Percentiles rank a stretch among this genome's conserved stretches.
Conservation (phyloP, 2,797 vertebrate genomes). For the Sebastes minor region DNA sequence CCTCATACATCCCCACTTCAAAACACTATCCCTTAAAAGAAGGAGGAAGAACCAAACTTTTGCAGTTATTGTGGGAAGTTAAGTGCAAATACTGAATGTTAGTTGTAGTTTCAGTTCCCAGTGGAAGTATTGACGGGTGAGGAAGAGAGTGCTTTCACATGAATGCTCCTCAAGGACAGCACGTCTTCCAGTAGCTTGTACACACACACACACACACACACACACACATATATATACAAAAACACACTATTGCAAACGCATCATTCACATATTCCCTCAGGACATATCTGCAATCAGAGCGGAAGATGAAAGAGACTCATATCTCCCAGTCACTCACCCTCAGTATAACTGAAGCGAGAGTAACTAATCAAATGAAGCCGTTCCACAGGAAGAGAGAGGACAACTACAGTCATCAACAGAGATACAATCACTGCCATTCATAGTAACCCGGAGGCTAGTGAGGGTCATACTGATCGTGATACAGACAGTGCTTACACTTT, state of each 20-base stretch:
- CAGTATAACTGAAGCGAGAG: conserved; percentile 38
- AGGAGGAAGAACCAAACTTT: neutral
- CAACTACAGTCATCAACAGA: conserved; percentile 40
- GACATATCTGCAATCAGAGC: conserved; percentile 67
- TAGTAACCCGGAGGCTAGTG: conserved; percentile 7
- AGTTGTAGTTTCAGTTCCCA: neutral
- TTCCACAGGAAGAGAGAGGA: conserved; percentile 46
- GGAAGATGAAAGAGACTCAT: conserved; percentile 62
- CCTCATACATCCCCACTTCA: neutral
- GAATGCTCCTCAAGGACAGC: conserved; percentile 1
- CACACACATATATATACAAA: neutral
- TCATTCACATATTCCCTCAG: conserved; percentile 34
- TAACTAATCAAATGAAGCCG: conserved; percentile 43
- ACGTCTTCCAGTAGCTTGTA: neutral
- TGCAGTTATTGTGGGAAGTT: neutral
- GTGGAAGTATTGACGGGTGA: neutral
- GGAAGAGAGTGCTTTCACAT: conserved; percentile 22
- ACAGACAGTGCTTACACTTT: neutral
- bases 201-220: conserved; percentile 8
- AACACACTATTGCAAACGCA: conserved; percentile 1
- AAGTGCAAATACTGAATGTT: neutral
- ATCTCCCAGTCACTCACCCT: conserved; percentile 56
- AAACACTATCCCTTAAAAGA: neutral
- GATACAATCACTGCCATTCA: conserved; percentile 68
- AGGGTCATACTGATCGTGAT: conserved; percentile 18